Conservation (phyloP, 2,113 vertebrate species). For the Pyxicephalus adspersus region DNA sequence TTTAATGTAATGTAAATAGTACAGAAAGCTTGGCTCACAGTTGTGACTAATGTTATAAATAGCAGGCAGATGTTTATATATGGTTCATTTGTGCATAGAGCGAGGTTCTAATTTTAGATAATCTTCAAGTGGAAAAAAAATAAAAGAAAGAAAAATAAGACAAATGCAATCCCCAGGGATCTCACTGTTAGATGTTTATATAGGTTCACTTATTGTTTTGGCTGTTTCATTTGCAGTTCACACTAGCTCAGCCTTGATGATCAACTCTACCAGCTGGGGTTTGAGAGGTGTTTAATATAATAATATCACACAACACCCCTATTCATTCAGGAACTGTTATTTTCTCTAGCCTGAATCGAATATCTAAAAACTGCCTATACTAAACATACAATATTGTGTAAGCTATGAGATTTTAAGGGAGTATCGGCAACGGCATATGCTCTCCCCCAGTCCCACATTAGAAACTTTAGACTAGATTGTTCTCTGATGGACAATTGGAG, state of each 20-base stretch:
- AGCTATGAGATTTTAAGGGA: too few relatives aligned
- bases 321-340: constrained; percentile 76
- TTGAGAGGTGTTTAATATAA: constrained; percentile 94
- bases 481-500: too few relatives aligned
- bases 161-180: constrained; percentile 81
- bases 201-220: constrained; percentile 97
- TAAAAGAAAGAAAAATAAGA: constrained; percentile 45
- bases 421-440: too few relatives aligned
- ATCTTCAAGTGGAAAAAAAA: constrained; percentile 87
- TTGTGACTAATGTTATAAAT: constrained; percentile 78
- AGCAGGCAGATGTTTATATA: constrained; percentile 92
- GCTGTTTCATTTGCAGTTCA: constrained; percentile 88
- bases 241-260: constrained; percentile 87
- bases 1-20: constrained; percentile 98
- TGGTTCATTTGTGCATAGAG: constrained; percentile 75
- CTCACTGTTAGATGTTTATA: constrained; percentile 86
- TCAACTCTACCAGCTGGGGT: constrained; percentile 93
- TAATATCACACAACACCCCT: constrained; percentile 82
- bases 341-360: background rate
- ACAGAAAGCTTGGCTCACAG: constrained; percentile 81
- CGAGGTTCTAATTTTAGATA: constrained; percentile 83
- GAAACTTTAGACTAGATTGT: too few relatives aligned
- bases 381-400: too few relatives aligned
- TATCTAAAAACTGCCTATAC: background rate
- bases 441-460: too few relatives aligned